Percentiles rank a stretch among this genome's conserved stretches.
Evolutionary conservation across 2,888 invertebrate genomes (phyloP).

Genomic region (Monopis laevigella): DNA sequence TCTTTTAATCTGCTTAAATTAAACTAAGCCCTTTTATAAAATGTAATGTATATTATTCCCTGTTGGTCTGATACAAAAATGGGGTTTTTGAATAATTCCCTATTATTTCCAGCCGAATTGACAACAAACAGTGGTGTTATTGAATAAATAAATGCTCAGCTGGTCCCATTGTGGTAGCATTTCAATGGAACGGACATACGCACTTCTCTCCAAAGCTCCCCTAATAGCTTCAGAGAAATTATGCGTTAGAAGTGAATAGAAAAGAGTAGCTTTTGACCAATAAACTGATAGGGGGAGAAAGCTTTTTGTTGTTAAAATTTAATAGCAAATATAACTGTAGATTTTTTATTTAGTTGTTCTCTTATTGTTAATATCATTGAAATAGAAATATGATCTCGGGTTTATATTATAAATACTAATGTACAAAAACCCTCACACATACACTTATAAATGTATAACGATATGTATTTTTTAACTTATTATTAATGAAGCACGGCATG

Average conservation of each 20-base stretch:
- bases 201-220: neutral
- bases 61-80: neutral
- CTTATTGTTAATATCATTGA: neutral
- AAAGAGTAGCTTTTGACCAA: slow-evolving; percentile 6
- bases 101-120: slow-evolving; percentile 33
- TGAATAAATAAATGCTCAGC: slow-evolving; percentile 34
- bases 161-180: slow-evolving; percentile 25
- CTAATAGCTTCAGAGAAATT: slow-evolving; percentile 2
- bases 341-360: neutral
- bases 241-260: slow-evolving; percentile 9
- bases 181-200: slow-evolving; percentile 4
- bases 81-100: slow-evolving; percentile 8
- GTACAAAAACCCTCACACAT: no score
- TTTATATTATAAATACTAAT: neutral
- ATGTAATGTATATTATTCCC: neutral
- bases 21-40: no score
- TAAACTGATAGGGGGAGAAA: no score
- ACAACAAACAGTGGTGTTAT: slow-evolving; percentile 27
- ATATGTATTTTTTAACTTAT: no score
- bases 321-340: neutral
- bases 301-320: neutral
- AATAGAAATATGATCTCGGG: neutral
- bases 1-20: neutral
- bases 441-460: no score
- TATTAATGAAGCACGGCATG: no score